Evolutionary conservation across 1,140 invertebrate genomes (phyloP), one percentile per base, ranked within the genome.

Genomic region (Zaprionus ghesquierei): DNA sequence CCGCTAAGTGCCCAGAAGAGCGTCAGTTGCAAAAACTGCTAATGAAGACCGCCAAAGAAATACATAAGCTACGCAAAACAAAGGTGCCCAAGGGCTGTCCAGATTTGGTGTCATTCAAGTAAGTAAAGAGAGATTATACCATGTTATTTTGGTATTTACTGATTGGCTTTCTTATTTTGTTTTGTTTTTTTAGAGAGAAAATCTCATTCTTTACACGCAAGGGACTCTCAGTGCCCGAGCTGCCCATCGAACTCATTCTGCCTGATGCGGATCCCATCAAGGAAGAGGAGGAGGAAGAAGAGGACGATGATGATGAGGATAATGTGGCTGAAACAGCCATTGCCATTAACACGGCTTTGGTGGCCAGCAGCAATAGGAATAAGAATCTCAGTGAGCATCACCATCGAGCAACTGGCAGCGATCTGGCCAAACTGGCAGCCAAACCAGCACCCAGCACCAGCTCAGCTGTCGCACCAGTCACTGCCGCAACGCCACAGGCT

Each of bases 61-160:
- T 98, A 68, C 98, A 98, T 91, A 96, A 97, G 76, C 92, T 99
- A 49, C 92, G 97, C 62, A 96, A 97, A 92, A 97, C 96, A 27
- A 96, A 97, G 81, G 96, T 96, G 76, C 96, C 96, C n/a, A 96
- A 96, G 75, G 96, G 97, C 60, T 96, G 97, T 91, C 97, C 97
- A 1, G 97, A 98, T 92, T 93, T 98, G 64, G 96, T 97, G 77
- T 97, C 97, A 20, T 98, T 99, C 92, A 98, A 97, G 97, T 98
- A 92, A 95, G 96, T 95, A 18, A 13, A 13, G 31, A 60, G 54
- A 87, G 72, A 22, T 71, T 27, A 3, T 0, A 27, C 68, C n/a
- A n/a, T n/a, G n/a, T n/a, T n/a, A n/a, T n/a, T 27, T 20, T 25
- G 15, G 2, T 22, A 6, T 8, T 58, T 41, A 66, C 41, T 8